phyloP scores from a whole-genome alignment of 2,113 vertebrate genomes.

The Cariama cristata region DNA sequence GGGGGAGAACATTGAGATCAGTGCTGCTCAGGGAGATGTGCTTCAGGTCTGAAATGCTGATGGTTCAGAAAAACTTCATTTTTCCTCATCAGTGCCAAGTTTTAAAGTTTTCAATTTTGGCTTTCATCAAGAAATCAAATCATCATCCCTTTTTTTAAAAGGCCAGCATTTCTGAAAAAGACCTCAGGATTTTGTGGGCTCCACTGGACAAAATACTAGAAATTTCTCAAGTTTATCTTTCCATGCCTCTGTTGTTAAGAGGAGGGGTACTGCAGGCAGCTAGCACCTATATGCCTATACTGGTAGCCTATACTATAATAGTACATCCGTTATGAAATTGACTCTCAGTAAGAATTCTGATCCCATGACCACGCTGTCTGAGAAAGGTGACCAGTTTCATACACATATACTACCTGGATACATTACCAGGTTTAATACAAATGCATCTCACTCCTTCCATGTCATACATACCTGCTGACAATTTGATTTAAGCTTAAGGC shows the following conservation, averaged over 20 bases:
- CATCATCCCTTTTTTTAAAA: neutral
- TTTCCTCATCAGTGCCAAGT: constrained; percentile 49
- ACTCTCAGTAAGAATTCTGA: neutral
- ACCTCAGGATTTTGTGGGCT: neutral
- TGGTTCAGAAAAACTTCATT: constrained; percentile 36
- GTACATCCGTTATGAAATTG: rapidly evolving
- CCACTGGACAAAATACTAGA: neutral
- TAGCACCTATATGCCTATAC: neutral
- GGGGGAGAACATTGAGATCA: neutral
- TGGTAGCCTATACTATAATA: neutral
- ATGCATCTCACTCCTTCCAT: neutral
- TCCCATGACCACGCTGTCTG: neutral
- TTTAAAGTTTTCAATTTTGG: constrained; percentile 46
- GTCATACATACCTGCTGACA: neutral
- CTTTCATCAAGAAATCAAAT: constrained; percentile 49
- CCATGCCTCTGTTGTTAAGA: neutral
- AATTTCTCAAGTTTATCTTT: neutral
- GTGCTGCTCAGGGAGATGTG: constrained; percentile 14
- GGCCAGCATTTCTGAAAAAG: constrained; percentile 14
- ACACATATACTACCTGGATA: neutral
- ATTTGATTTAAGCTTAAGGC: neutral
- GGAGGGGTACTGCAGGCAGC: neutral
- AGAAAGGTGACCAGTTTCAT: neutral
- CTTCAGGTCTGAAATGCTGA: constrained; percentile 39
- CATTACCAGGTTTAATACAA: neutral